Base-by-base conservation (phyloP, 2,113 vertebrate genomes). In the Entomyzon cyanotis region DNA sequence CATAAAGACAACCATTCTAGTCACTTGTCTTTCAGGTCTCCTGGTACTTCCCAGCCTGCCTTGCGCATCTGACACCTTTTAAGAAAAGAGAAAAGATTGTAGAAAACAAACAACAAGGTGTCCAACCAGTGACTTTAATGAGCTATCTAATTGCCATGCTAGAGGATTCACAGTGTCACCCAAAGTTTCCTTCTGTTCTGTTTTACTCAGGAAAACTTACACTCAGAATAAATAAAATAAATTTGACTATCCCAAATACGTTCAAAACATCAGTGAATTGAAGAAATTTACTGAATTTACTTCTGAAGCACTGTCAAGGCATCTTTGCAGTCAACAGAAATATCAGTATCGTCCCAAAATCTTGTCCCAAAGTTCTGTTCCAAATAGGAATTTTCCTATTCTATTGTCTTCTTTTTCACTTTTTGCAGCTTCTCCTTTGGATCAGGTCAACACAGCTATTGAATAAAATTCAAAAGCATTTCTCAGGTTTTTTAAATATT, bases 1-100 rank as follows among this genome's bases (percentile, higher is more conserved):
- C 98, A 99, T 99, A 47, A 98, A 98, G 46, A 99, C 94, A 23
- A 99, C 98, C 99, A 99, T 99, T n/a, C 98, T 97, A 16, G 98
- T 98, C 96, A 99, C 99, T 96, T 98, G 98, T 56, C 98, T 97
- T 90, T 99, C 98, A 7, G 98, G 99, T 83, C 98, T 99, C 89
- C 97, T 98, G 84, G 97, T 96, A 17, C 83, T 97, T 84, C 98
- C 98, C 93, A 99, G 89, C 46, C 98, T 97, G 55, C 98, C 97
- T 22, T 98, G 98, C 5, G 93, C 90, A 62, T 97, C 94, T 39
- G 99, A 98, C 23, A 99, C 98, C 99, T 99, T 84, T 37, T 44
- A 88, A 90, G 55, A 87, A 68, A 90, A 84, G 25, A 91, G 1
- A 89, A 42, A 85, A 84, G 31, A 41, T 64, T 63, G 73, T n/a